A percentile compares a stretch with the other conserved stretches of the same genome.
These are phyloP conservation scores for Saccostrea echinata DNA, from an alignment of 1,140 invertebrate species.

Conservation along the genomic window DNA sequence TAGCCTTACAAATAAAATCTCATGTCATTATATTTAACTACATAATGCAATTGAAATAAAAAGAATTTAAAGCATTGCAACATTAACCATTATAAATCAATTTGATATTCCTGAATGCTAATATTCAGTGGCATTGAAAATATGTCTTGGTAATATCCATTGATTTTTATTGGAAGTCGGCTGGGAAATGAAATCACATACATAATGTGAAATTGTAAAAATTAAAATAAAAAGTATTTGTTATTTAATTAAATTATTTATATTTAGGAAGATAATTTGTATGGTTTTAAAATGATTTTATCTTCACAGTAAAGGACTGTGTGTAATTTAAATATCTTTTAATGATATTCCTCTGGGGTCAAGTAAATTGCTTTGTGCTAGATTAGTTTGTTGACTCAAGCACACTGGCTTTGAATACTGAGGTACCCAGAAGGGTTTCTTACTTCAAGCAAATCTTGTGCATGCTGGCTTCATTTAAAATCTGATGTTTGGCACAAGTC, in stretches of 20 bases:
- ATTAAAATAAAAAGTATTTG: not conserved
- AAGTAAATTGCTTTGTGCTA: slow-evolving; percentile 41
- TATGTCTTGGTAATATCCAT: slow-evolving; percentile 8
- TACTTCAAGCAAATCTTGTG: not conserved
- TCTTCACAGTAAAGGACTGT: slow-evolving; percentile 23
- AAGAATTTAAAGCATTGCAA: slow-evolving; percentile 4
- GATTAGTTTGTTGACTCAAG: slow-evolving; percentile 40
- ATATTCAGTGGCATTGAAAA: slow-evolving; percentile 5
- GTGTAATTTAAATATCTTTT: slow-evolving; percentile 39
- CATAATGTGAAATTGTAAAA: not conserved
- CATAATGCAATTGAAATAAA: not conserved
- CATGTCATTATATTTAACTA: not conserved
- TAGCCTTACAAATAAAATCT: slow-evolving; percentile 7
- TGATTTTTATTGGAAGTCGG: not conserved
- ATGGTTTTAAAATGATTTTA: slow-evolving; percentile 13
- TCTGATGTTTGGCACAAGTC: slow-evolving; percentile 19
- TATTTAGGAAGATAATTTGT: slow-evolving; percentile 1
- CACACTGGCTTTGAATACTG: slow-evolving; percentile 26
- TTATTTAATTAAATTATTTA: not conserved
- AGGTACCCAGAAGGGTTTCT: not conserved
- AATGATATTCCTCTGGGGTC: slow-evolving; percentile 38
- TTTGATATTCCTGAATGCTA: not conserved
- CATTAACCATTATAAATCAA: not conserved
- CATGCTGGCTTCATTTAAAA: slow-evolving; percentile 33
- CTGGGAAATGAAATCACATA: not conserved